Conservation (phyloP, 2,113 vertebrate species). For the Sphyrna mokarran region DNA sequence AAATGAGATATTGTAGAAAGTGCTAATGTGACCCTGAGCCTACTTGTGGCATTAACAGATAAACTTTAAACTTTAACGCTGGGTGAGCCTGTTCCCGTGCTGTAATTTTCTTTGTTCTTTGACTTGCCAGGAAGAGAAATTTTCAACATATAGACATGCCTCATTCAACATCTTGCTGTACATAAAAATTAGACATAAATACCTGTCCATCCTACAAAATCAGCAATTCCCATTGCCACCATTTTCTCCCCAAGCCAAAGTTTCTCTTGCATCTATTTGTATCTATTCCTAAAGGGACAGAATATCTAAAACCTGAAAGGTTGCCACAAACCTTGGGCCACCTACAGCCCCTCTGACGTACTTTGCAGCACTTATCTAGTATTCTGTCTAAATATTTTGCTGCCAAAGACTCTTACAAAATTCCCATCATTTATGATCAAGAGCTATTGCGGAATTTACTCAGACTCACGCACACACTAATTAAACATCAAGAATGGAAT, state of each 20-base stretch:
- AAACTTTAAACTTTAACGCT: too few relatives aligned
- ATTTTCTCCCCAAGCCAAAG: background rate
- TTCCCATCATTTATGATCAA: background rate
- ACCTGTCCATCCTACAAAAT: background rate
- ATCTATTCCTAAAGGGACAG: background rate
- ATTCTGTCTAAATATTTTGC: background rate
- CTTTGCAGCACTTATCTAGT: background rate
- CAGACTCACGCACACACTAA: background rate
- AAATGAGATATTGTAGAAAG: too few relatives aligned
- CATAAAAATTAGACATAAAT: background rate
- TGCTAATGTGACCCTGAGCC: too few relatives aligned
- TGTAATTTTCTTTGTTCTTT: too few relatives aligned
- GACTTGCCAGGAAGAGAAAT: too few relatives aligned
- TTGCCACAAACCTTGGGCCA: background rate
- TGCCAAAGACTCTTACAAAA: background rate
- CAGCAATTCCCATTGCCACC: background rate
- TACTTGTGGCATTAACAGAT: too few relatives aligned
- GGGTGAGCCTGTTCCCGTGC: too few relatives aligned
- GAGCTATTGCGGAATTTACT: background rate
- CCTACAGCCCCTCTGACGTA: background rate
- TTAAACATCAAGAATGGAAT: background rate
- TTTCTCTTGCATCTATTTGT: background rate
- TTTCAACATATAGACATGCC: background rate
- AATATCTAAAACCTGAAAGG: background rate
- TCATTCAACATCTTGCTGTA: background rate